Evolutionary conservation across 2,888 invertebrate genomes (phyloP).

Genomic region (Ormyrus pomaceus): DNA sequence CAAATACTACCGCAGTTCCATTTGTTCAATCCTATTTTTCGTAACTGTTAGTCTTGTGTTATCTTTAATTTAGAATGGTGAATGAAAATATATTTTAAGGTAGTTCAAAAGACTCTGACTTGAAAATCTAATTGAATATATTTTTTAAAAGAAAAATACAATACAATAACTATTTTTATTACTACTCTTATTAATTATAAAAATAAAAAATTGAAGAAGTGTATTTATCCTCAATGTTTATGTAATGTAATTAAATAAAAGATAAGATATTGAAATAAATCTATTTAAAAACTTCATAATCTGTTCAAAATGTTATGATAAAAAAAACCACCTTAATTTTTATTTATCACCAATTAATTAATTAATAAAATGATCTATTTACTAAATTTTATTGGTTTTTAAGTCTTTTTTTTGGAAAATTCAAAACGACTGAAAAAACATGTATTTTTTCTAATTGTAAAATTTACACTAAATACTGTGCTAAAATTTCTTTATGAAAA

Average conservation of each 20-base stretch:
- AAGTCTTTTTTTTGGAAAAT: too few relatives aligned
- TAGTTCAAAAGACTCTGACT: constrained; percentile 1
- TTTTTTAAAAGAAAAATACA: neutral
- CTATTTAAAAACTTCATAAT: too few relatives aligned
- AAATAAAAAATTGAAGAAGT: too few relatives aligned
- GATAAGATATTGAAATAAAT: too few relatives aligned
- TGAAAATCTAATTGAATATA: neutral
- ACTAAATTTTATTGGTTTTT: neutral
- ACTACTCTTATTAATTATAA: too few relatives aligned
- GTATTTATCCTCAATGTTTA: neutral
- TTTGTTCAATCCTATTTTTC: constrained; percentile 35
- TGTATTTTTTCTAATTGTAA: too few relatives aligned
- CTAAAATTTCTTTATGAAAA: too few relatives aligned
- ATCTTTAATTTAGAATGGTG: constrained; percentile 18
- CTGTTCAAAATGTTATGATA: too few relatives aligned
- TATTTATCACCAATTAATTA: constrained; percentile 10
- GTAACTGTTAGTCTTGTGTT: constrained; percentile 40
- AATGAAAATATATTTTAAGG: constrained; percentile 28
- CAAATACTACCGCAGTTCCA: constrained; percentile 57
- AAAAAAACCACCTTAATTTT: constrained; percentile 21
- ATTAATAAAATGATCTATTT: neutral
- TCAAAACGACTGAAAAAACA: too few relatives aligned
- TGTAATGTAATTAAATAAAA: too few relatives aligned
- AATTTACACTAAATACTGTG: too few relatives aligned
- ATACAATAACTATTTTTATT: neutral